Conservation (phyloP, 37 sponge, comb jelly and placozoan genomes). For the Oopsacas minuta region DNA sequence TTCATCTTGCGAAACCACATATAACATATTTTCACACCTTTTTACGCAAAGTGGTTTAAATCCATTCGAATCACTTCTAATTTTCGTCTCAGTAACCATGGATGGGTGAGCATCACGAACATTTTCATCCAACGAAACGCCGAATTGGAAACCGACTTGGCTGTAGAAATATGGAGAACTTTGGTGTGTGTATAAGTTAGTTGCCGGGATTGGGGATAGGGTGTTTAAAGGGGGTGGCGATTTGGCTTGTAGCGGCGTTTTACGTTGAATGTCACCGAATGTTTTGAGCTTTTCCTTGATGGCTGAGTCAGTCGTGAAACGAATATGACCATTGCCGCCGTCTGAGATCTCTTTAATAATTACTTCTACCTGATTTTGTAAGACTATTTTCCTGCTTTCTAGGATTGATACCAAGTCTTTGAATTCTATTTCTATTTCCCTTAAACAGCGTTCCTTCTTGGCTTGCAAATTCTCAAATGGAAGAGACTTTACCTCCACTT, state of each 20-base stretch:
- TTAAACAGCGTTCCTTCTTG: background rate
- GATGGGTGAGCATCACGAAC: slow-evolving; percentile 14
- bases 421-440: background rate
- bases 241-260: background rate
- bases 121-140: background rate
- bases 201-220: background rate
- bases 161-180: background rate
- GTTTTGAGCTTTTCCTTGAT: background rate
- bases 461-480: background rate
- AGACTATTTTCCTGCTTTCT: background rate
- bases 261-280: background rate
- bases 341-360: background rate
- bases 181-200: background rate
- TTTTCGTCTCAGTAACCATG: background rate
- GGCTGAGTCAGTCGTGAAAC: background rate
- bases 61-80: background rate
- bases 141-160: background rate
- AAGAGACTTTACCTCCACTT: background rate
- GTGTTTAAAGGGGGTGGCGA: background rate
- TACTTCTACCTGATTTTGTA: background rate
- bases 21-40: background rate
- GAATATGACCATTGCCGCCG: background rate
- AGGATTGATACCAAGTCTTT: background rate
- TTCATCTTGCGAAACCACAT: background rate
- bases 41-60: background rate